Evolutionary conservation across 1,140 invertebrate species (phyloP).

Genomic region (Radopholus similis): DNA sequence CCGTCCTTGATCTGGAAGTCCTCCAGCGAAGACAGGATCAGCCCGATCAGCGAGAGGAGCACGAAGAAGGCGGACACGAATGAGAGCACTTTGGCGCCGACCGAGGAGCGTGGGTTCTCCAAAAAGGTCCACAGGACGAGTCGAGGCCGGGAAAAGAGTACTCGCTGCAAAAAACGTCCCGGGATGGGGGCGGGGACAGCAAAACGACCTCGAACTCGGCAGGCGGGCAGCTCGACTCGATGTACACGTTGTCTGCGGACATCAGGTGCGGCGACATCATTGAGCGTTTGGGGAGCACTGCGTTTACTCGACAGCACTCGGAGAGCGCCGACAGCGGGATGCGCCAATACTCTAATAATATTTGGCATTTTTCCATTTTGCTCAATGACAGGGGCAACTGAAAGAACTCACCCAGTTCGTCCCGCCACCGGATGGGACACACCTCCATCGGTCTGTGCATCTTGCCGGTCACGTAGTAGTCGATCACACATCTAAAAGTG

Average conservation of each 20-base stretch:
- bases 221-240: conserved; percentile 39
- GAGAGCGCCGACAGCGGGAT: conserved; percentile 48
- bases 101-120: conserved; percentile 56
- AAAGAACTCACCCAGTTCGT: conserved; percentile 4
- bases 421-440: conserved; percentile 49
- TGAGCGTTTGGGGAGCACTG: conserved; percentile 15
- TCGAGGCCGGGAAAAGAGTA: conserved; percentile 41
- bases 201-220: conserved; percentile 40
- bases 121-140: conserved; percentile 46
- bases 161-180: too few species aligned
- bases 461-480: conserved; percentile 43
- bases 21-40: conserved; percentile 55
- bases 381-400: not conserved
- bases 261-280: not conserved
- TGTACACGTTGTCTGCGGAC: conserved; percentile 20
- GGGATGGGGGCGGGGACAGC: not conserved
- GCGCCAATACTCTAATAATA: conserved; percentile 55
- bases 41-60: conserved; percentile 50
- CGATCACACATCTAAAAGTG: too few species aligned
- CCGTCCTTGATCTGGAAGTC: conserved; percentile 54
- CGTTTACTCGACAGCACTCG: conserved; percentile 50
- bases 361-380: too few species aligned
- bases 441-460: conserved; percentile 55
- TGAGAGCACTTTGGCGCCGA: conserved; percentile 51
- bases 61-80: conserved; percentile 56